Evolutionary conservation across 1,140 invertebrate species (phyloP).

Genomic region (Ephestia elutella): DNA sequence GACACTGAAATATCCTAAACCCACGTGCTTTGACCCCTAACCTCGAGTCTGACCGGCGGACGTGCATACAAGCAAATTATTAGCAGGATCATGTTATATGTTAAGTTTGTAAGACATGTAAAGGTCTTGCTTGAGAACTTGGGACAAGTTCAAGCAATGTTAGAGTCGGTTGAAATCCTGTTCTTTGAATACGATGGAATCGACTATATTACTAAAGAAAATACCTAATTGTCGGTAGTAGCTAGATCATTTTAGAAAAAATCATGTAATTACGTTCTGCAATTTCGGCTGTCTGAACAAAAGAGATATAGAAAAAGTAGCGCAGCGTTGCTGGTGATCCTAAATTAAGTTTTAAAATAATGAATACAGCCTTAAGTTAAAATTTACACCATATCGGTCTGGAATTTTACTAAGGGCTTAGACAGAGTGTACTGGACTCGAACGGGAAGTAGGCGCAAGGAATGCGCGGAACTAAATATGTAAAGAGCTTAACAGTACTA

Average conservation of each 20-base stretch:
- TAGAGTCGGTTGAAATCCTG: neutral
- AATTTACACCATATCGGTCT: too few relatives aligned
- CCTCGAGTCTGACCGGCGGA: neutral
- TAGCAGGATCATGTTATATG: neutral
- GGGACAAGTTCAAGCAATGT: neutral
- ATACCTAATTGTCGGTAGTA: too few relatives aligned
- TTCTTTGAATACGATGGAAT: too few relatives aligned
- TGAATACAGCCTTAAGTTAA: too few relatives aligned
- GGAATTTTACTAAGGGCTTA: neutral
- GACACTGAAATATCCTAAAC: conserved; percentile 2
- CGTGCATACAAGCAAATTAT: conserved; percentile 3
- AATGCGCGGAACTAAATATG: conserved; percentile 3
- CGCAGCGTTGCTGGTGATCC: too few relatives aligned
- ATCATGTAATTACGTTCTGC: too few relatives aligned
- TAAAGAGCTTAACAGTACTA: conserved; percentile 2
- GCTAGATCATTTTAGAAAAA: too few relatives aligned
- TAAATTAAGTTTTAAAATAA: too few relatives aligned
- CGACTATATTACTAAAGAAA: too few relatives aligned
- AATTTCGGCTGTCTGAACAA: too few relatives aligned
- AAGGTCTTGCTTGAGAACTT: neutral
- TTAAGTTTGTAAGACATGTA: neutral
- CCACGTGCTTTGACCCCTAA: conserved; percentile 1
- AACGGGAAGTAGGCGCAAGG: neutral
- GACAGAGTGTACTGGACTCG: neutral
- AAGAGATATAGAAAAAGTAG: too few relatives aligned